Evolutionary conservation across 1,140 invertebrate genomes (phyloP), one percentile per base, ranked within the genome.

Genomic region (Phocides pigmalion): DNA sequence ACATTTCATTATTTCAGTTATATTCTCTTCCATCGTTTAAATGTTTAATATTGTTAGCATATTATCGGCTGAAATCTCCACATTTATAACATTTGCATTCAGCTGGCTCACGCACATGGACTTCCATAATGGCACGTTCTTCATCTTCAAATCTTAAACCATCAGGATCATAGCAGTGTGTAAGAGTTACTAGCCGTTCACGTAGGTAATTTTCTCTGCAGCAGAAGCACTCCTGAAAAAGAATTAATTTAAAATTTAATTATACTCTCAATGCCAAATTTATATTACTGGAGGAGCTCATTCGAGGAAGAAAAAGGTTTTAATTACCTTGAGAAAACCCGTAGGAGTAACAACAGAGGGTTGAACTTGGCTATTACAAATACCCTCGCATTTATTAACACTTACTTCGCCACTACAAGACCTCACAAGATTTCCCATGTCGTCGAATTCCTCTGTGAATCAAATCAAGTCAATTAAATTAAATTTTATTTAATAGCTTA

Each of bases 51-150:
- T 3, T 19, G n/a, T n/a, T n/a, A n/a, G n/a, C n/a, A n/a, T 22
- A 49, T 19, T 9, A 95, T 90, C 94, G 92, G 58, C 93, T 94
- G 72, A 93, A 95, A 74, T 95, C 94, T 65, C 96, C 96, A 83
- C 97, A 98, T 89, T 97, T 97, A 87, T 94, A 96, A 81, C 97
- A 98, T 90, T 96, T 96, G 89, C 97, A 98, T 72, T 98, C 96
- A 14, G 95, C 94, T 0, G 97, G 97, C 89, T 98, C 97, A 49
- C 95, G 93, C 37, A 98, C 90, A 72, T 95, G 95, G 11, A 98
- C 94, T 70, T 96, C 95, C 95, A 98, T 96, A 0, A 93, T 92
- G 15, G 95, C 94, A 25, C 92, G 81, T 25, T 94, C 93, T 59
- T 91, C 90, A 4, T 93, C 92, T 14, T 92, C 94, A 46, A 98